phyloP scores from a whole-genome alignment of 2,113 vertebrate species.

The Anoplopoma fimbria region DNA sequence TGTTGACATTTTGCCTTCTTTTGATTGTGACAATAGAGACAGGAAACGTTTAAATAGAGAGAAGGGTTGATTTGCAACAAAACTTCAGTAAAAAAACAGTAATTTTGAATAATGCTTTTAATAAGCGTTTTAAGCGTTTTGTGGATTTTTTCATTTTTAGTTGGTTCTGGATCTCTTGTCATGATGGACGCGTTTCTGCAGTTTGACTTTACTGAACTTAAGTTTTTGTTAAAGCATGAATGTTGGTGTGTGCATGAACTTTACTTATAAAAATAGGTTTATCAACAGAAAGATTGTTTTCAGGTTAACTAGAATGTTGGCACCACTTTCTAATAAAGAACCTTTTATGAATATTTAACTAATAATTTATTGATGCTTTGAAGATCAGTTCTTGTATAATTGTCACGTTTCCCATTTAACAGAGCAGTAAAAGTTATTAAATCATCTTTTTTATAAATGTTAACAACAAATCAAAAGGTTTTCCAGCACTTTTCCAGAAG shows the following conservation, averaged over 20 bases:
- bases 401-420: too few species aligned
- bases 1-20: too few species aligned
- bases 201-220: not conserved
- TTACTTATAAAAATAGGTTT: not conserved
- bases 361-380: not conserved
- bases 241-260: slow-evolving; percentile 3
- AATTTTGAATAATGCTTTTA: too few species aligned
- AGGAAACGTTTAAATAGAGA: too few species aligned
- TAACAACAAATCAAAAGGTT: too few species aligned
- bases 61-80: too few species aligned
- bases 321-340: not conserved
- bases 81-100: too few species aligned
- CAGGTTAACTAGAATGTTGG: not conserved
- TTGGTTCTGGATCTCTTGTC: too few species aligned
- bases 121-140: too few species aligned
- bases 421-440: too few species aligned
- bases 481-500: not conserved
- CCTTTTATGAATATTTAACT: not conserved
- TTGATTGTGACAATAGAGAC: too few species aligned
- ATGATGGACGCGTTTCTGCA: slow-evolving; percentile 34
- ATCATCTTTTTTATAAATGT: not conserved
- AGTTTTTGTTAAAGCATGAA: not conserved
- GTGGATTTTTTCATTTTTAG: too few species aligned
- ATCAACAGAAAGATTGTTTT: not conserved
- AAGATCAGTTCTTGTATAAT: not conserved